Base-by-base conservation (phyloP, 1,140 invertebrate genomes). In the Asbolus verrucosus region DNA sequence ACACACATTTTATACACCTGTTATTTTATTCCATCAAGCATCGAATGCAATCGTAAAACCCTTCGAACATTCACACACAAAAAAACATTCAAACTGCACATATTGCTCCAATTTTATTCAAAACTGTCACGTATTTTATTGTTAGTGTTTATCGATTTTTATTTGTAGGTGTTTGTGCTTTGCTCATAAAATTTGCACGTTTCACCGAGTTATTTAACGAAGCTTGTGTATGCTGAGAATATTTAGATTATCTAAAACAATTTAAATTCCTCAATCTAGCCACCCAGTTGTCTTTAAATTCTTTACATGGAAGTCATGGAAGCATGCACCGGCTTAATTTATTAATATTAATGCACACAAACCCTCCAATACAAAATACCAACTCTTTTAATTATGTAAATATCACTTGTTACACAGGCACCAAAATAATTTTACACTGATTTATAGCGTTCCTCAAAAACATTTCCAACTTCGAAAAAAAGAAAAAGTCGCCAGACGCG, bases 101-200 rank as follows among this genome's bases (percentile, higher is more conserved):
- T 54, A 27, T 21, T 13, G 46, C 46, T 4, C 19, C 18, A 54
- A 54, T 54, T 54, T 46, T 27, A 19, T 27, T 27, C 13, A 54
- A 54, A 54, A 54, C 33, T 63, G 33, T 38, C 61, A 41, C 61
- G 36, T 41, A 39, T 39, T 63, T 39, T 24, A 39, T 27, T 63
- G 36, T 54, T 54, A 54, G 39, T 38, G 61, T 63, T 63, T 63
- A 63, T 63, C 39, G 61, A 27, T 41, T 63, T 54, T 63, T 63
- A 62, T 19, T 63, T 63, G 24, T 41, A 41, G 33, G 61, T 39
- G 33, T 41, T 63, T 62, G 6, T 18, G 19, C 31, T 63, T 63
- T 63, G 16, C 33, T 41, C 31, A 41, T 63, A 63, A 38, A 63
- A 63, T 63, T 63, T 63, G 13, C 61, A 63, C 61, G 61, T 63